Percentiles rank a stretch among this genome's conserved stretches.
phyloP scores from a whole-genome alignment of 2,888 invertebrate genomes.

The Eupithecia subumbrata region DNA sequence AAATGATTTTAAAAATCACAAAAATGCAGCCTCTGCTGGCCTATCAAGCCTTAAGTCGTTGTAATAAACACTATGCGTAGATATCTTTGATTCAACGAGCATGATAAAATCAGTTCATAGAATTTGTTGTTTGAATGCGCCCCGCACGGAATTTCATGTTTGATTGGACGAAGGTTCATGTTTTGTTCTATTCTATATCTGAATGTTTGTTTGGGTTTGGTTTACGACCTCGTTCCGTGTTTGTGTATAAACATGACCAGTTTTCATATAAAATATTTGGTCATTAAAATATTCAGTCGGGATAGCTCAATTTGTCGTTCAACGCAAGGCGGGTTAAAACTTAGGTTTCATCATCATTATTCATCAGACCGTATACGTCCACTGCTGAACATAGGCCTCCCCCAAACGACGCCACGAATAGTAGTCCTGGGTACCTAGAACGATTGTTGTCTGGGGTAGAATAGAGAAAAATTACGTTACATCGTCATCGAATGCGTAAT shows the following conservation, averaged over 20 bases:
- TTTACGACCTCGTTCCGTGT: constrained; percentile 39
- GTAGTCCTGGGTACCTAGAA: no score
- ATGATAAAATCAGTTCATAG: constrained; percentile 52
- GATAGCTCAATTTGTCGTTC: neutral
- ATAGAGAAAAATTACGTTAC: no score
- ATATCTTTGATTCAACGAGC: neutral
- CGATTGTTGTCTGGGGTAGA: no score
- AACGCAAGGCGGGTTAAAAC: neutral
- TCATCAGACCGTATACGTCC: no score
- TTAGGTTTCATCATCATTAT: neutral
- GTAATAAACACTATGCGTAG: neutral
- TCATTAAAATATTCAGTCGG: constrained; percentile 22
- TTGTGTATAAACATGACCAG: constrained; percentile 33
- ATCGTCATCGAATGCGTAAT: no score
- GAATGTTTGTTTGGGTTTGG: constrained; percentile 40
- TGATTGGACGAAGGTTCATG: constrained; percentile 44
- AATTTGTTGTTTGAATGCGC: constrained; percentile 38
- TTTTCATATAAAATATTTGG: constrained; percentile 24
- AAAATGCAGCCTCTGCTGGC: no score
- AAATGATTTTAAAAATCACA: no score
- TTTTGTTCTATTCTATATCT: constrained; percentile 42
- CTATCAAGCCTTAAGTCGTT: no score
- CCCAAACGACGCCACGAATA: no score
- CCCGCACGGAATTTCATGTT: constrained; percentile 43
- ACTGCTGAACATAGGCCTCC: no score